These are phyloP conservation scores for Tamandua tetradactyla DNA, from an alignment of 2,797 vertebrate species.

Conservation along the genomic window DNA sequence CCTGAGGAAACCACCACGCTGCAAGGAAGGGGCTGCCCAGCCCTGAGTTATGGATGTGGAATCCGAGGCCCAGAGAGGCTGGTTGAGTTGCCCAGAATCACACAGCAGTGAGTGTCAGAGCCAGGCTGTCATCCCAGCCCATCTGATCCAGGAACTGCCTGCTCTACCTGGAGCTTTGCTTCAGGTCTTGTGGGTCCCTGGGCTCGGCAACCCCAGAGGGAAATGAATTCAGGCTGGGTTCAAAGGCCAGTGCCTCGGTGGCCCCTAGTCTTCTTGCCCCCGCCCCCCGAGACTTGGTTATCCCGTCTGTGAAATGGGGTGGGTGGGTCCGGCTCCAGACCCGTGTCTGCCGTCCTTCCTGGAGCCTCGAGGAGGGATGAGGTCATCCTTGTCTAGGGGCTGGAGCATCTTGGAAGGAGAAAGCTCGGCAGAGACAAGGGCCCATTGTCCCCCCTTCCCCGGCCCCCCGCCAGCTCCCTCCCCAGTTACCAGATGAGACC, in stretches of 20 bases:
- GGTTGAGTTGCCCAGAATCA: background rate
- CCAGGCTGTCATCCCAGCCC: background rate
- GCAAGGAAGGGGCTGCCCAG: background rate
- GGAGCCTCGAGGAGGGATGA: constrained; percentile 45
- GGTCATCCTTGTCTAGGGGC: constrained; percentile 63
- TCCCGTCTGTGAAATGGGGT: constrained; percentile 43
- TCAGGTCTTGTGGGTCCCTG: background rate
- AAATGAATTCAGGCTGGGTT: fast-evolving
- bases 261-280: background rate
- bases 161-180: background rate
- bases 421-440: constrained; percentile 50
- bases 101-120: background rate
- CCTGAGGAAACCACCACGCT: background rate
- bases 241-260: background rate
- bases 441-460: constrained; percentile 59
- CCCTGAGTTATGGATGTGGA: background rate
- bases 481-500: constrained; percentile 26
- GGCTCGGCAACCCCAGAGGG: fast-evolving
- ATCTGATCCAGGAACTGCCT: background rate
- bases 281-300: background rate
- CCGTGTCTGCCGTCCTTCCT: background rate
- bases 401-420: constrained; percentile 56
- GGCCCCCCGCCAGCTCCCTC: background rate
- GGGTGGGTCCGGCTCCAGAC: background rate
- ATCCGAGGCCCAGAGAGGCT: background rate